phyloP scores from a whole-genome alignment of 2,113 vertebrate genomes.

The Entomyzon cyanotis region DNA sequence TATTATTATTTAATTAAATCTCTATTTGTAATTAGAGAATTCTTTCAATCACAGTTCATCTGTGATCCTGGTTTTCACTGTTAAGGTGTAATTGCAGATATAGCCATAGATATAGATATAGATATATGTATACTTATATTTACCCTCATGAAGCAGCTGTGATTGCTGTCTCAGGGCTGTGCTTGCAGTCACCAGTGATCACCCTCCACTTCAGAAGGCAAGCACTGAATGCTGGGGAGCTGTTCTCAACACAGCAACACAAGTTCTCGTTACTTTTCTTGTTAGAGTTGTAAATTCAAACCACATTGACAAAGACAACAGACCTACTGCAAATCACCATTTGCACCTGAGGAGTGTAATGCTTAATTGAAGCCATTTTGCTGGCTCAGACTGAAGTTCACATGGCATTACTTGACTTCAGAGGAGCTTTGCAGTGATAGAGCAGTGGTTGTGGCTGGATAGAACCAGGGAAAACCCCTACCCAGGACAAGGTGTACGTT shows the following conservation, averaged over 20 bases:
- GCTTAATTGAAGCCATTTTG: slow-evolving; percentile 11
- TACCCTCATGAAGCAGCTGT: neutral
- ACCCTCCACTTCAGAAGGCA: neutral
- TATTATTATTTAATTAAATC: neutral
- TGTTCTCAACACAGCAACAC: neutral
- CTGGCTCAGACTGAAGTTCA: neutral
- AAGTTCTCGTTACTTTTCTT: neutral
- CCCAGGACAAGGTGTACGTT: neutral
- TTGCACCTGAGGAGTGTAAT: neutral
- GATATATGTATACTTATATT: no score
- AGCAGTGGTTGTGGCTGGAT: neutral
- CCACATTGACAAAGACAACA: neutral
- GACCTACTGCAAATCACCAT: neutral
- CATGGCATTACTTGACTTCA: neutral
- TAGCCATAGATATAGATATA: neutral
- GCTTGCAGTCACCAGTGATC: neutral
- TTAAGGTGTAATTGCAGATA: neutral
- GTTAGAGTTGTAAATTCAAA: slow-evolving; percentile 9
- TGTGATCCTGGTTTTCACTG: neutral
- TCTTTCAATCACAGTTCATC: neutral
- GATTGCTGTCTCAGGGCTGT: neutral
- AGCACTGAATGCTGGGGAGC: neutral
- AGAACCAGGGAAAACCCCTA: neutral
- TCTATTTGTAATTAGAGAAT: neutral
- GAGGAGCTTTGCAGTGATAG: neutral